phyloP scores from a whole-genome alignment of 1,140 invertebrate species.

The Bilobella aurantiaca region DNA sequence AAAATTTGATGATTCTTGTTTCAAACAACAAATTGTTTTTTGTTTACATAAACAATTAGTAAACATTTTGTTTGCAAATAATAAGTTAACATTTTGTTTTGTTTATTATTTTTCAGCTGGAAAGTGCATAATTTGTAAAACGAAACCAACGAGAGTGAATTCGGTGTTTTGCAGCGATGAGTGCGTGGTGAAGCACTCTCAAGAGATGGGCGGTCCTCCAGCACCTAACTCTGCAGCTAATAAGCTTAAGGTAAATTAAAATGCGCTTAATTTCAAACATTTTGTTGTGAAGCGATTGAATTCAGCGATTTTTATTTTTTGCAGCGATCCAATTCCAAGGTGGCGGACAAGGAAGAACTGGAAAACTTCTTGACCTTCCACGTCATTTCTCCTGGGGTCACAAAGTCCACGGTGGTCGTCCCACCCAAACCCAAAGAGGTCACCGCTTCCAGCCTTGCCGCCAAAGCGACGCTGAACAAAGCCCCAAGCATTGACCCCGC shows the following conservation, averaged over 20 bases:
- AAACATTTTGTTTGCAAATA: too few relatives aligned
- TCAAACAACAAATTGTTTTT: too few relatives aligned
- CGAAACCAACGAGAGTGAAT: conserved; percentile 52
- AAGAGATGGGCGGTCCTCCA: conserved; percentile 24
- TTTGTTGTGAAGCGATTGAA: neutral
- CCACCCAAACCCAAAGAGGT: conserved; percentile 25
- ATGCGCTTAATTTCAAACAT: neutral
- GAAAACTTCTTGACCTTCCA: conserved; percentile 27
- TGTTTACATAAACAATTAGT: too few relatives aligned
- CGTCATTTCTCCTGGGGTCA: conserved; percentile 24
- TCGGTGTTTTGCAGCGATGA: conserved; percentile 72
- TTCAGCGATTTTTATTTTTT: conserved; percentile 10
- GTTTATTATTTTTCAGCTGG: conserved; percentile 6
- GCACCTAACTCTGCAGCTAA: neutral
- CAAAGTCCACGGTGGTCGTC: conserved; percentile 28
- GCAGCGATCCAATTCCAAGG: conserved; percentile 15
- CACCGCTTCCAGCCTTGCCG: conserved; percentile 6
- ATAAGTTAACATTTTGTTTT: neutral
- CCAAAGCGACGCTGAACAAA: neutral
- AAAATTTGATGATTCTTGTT: too few relatives aligned
- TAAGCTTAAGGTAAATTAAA: conserved; percentile 9
- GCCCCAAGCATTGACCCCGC: neutral
- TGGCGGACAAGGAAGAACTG: conserved; percentile 9
- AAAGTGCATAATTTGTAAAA: conserved; percentile 36
- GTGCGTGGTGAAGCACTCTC: conserved; percentile 72